A percentile compares a stretch with the other conserved stretches of the same genome.
Evolutionary conservation across 2,888 invertebrate species (phyloP).

Genomic region (Rhodophaea formosa): DNA sequence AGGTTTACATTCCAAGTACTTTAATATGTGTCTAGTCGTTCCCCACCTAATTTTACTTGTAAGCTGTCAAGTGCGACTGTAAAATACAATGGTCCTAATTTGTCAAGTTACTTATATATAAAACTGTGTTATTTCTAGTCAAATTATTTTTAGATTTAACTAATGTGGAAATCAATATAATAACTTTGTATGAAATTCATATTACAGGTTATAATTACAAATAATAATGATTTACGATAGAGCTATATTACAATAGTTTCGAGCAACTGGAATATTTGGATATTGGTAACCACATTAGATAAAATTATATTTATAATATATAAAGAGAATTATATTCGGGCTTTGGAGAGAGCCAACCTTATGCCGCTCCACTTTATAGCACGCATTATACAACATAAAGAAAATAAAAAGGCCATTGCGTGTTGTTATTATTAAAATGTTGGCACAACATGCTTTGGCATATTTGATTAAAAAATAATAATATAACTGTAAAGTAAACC

Average conservation of each 20-base stretch:
- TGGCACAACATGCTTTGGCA: constrained; percentile 3
- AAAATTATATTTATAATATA: constrained; percentile 60
- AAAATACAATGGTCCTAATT: constrained; percentile 53
- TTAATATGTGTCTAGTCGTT: constrained; percentile 27
- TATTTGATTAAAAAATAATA: background rate
- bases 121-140: constrained; percentile 74
- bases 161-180: constrained; percentile 54
- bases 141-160: constrained; percentile 70
- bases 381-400: constrained; percentile 23
- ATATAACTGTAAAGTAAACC: background rate
- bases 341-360: constrained; percentile 72
- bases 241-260: background rate
- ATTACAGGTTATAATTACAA: constrained; percentile 21
- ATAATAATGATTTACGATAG: background rate
- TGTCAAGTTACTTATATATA: constrained; percentile 50
- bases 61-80: constrained; percentile 66
- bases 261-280: background rate
- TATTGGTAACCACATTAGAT: constrained; percentile 56
- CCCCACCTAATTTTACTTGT: constrained; percentile 10
- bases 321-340: constrained; percentile 75
- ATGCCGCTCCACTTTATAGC: constrained; percentile 50
- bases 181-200: constrained; percentile 31
- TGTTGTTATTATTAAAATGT: constrained; percentile 16
- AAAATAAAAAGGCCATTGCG: background rate
- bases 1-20: constrained; percentile 19